phyloP scores from a whole-genome alignment of 2,888 invertebrate genomes.

The Apamea epomidion region DNA sequence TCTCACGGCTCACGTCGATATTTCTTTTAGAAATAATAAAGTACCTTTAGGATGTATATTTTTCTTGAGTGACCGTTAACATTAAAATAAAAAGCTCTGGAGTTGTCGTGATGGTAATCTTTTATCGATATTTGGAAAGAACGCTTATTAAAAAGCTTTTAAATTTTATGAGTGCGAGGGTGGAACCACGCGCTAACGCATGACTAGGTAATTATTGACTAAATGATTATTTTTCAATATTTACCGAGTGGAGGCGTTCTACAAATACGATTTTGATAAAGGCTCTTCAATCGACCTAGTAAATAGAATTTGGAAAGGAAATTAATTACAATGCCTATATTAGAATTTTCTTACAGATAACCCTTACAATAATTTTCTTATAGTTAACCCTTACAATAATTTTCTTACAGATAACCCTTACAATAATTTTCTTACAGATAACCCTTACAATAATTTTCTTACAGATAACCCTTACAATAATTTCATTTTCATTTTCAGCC shows the following conservation, averaged over 20 bases:
- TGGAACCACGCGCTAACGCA: not conserved
- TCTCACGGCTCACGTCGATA: not conserved
- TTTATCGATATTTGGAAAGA: constrained; percentile 5
- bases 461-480: no score
- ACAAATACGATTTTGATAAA: constrained; percentile 4
- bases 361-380: not conserved
- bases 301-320: not conserved
- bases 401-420: no score
- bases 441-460: no score
- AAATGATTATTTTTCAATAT: not conserved
- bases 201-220: not conserved
- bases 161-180: constrained; percentile 4
- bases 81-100: constrained; percentile 27
- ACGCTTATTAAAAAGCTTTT: constrained; percentile 11
- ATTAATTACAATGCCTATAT: not conserved
- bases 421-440: no score
- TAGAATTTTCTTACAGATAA: not conserved
- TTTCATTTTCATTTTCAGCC: not conserved
- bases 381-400: no score
- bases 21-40: constrained; percentile 22
- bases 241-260: not conserved
- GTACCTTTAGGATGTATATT: not conserved
- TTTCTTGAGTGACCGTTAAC: constrained; percentile 22
- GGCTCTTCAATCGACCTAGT: not conserved
- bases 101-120: constrained; percentile 8